Conservation (phyloP, 2,888 invertebrate genomes). For the Zelleria hepariella region DNA sequence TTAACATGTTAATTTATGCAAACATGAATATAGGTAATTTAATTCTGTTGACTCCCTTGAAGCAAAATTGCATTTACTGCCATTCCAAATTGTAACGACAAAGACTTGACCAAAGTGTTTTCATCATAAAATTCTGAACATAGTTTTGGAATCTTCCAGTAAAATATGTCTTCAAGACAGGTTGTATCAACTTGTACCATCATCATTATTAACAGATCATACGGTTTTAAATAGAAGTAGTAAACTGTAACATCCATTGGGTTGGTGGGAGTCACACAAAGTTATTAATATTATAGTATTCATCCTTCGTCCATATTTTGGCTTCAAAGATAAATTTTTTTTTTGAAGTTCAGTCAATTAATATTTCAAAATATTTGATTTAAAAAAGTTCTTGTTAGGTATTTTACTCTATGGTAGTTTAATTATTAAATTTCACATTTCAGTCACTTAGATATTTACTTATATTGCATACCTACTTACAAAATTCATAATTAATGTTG, state of each 20-base stretch:
- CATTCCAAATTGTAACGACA: constrained; percentile 11
- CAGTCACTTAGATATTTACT: background rate
- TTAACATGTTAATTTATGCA: background rate
- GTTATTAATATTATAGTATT: background rate
- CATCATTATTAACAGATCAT: background rate
- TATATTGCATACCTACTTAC: too few relatives aligned
- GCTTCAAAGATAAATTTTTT: constrained; percentile 12
- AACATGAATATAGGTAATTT: background rate
- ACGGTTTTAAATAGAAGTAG: background rate
- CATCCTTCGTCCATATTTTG: constrained; percentile 11
- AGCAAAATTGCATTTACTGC: constrained; percentile 10
- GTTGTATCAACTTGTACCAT: too few relatives aligned
- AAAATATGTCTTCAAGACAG: background rate
- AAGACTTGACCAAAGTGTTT: constrained; percentile 12
- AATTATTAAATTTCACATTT: too few relatives aligned
- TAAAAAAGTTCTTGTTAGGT: constrained; percentile 15
- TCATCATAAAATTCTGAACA: constrained; percentile 7
- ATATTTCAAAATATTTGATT: constrained; percentile 25
- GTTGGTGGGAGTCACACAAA: constrained; percentile 15
- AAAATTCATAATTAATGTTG: too few relatives aligned
- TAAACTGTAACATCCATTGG: constrained; percentile 8
- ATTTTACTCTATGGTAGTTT: background rate
- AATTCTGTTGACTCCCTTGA: constrained; percentile 2
- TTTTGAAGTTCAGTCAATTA: constrained; percentile 20
- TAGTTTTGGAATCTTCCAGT: background rate